Base-by-base conservation (phyloP, 1,140 invertebrate species). In the Ephestia elutella region DNA sequence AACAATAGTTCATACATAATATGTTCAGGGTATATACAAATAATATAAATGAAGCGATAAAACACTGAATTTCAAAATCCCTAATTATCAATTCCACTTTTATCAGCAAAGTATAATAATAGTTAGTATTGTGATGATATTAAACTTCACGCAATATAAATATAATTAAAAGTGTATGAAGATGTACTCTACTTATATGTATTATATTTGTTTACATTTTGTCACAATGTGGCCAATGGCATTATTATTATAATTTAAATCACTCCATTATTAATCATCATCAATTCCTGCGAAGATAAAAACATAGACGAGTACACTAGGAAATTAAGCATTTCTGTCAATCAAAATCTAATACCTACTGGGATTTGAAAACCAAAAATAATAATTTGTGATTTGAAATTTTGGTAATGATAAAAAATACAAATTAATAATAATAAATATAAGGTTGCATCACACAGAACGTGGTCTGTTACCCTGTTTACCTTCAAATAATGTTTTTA, bases 281-380 rank as follows among this genome's bases (percentile, higher is more conserved):
- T 87, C 85, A 86, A 87, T 87, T 87, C 85, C 82, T 85, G 77
- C 71, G 70, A 81, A 80, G 82, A 86, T 82, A 85, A 82, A 75
- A 80, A 70, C 70, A 68, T 73, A 79, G 80, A 83, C 81, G 82
- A 86, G 82, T 76, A 83, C 77, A 21, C 20, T 48, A 60, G 18
- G 30, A 21, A 38, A 30, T 28, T 13, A 49, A 18, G 19, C 2
- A 17, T 20, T 10, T 10, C 3, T 10, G 11, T 32, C 7, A 25
- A 32, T 32, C 1, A 9, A 32, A 32, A 8, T 11, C 30, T 32
- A 32, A 32, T 10, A 1, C 3, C 25, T 28, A 28, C n/a, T n/a
- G n/a, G n/a, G n/a, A n/a, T 25, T 25, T 25, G 7, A 25, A 25
- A 25, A 25, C 2, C 2, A 25, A 3, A 25, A 25, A 2, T 25